Evolutionary conservation across 2,113 vertebrate species (phyloP).

Genomic region (Myodes glareolus): DNA sequence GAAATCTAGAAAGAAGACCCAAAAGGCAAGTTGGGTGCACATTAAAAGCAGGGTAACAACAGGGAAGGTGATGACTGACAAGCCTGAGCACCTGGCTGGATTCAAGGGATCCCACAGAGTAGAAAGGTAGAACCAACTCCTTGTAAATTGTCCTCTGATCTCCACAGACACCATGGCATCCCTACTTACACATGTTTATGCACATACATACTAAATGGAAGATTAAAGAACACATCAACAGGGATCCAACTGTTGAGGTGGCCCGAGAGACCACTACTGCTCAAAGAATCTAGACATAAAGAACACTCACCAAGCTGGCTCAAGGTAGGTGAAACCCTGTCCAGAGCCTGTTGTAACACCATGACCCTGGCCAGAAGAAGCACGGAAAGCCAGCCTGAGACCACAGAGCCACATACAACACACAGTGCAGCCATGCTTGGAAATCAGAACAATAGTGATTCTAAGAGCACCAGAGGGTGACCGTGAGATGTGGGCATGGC

Average conservation of each 20-base stretch:
- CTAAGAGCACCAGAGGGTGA: neutral
- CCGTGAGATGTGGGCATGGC: fast-evolving
- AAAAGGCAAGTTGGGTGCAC: neutral
- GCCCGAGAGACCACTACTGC: neutral
- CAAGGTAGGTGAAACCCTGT: neutral
- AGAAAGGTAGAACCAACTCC: neutral
- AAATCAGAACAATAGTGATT: neutral
- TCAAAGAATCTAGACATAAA: neutral
- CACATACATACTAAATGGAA: neutral
- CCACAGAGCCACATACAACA: neutral
- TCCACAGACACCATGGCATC: neutral
- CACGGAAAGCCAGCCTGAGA: no score
- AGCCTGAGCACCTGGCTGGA: neutral
- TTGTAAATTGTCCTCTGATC: no score
- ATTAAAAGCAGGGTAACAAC: neutral
- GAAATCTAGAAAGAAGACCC: neutral
- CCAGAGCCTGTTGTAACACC: neutral
- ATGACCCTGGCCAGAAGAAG: neutral
- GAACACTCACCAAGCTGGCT: neutral
- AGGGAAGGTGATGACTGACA: neutral
- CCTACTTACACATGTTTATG: neutral
- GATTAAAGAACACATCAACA: neutral
- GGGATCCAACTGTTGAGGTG: neutral
- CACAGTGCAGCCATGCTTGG: neutral
- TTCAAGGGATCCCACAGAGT: neutral